phyloP scores from a whole-genome alignment of 2,888 invertebrate species.

The Adineta ricciae region DNA sequence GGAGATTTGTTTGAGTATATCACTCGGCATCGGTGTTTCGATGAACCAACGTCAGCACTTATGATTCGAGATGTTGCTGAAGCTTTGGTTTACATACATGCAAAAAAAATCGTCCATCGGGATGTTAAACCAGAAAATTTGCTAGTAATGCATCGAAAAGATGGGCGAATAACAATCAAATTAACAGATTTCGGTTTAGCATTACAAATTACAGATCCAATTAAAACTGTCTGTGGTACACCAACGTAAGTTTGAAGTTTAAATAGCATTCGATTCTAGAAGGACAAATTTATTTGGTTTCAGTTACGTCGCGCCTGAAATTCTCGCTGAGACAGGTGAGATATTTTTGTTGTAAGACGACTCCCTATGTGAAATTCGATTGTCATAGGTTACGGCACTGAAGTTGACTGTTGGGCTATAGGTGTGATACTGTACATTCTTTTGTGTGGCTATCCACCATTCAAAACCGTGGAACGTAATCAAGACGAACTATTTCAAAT shows the following conservation, averaged over 20 bases:
- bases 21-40: conserved; percentile 50
- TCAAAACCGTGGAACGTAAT: conserved; percentile 50
- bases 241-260: conserved; percentile 44
- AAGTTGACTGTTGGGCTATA: conserved; percentile 54
- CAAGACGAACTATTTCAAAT: conserved; percentile 52
- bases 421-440: conserved; percentile 54
- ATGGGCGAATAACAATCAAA: conserved; percentile 48
- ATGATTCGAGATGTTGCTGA: conserved; percentile 50
- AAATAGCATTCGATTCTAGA: too few species aligned
- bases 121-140: conserved; percentile 53
- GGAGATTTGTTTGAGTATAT: conserved; percentile 54
- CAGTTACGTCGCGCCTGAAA: conserved; percentile 53
- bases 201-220: conserved; percentile 51
- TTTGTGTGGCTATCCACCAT: conserved; percentile 54
- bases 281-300: background rate
- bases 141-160: conserved; percentile 46
- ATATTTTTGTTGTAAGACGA: background rate
- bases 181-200: conserved; percentile 54
- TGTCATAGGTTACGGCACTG: conserved; percentile 50
- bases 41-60: conserved; percentile 48
- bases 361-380: too few species aligned
- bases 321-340: conserved; percentile 51
- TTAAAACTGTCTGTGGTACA: conserved; percentile 53
- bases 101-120: conserved; percentile 51
- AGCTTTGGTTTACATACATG: conserved; percentile 53